Evolutionary conservation across 2,113 vertebrate species (phyloP).

Genomic region (Mastomys natalensis): DNA sequence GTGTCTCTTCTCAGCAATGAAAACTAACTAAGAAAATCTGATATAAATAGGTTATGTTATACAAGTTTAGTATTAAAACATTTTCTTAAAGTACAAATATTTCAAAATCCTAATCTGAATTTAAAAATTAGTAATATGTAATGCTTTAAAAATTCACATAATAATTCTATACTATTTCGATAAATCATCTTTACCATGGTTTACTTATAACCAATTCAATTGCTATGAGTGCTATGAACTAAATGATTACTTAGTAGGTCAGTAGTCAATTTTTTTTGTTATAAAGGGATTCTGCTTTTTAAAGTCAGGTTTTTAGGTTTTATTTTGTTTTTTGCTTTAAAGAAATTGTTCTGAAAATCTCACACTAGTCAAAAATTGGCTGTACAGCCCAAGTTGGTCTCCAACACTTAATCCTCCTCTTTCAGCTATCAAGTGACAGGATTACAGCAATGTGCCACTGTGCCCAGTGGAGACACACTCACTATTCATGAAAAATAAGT

Average conservation of each 20-base stretch:
- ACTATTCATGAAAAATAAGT: not conserved
- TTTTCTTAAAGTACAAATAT: not conserved
- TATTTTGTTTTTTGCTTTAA: not conserved
- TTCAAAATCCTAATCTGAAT: not conserved
- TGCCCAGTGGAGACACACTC: not conserved
- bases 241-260: not conserved
- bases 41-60: not conserved
- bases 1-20: too few species aligned
- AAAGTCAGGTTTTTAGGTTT: not conserved
- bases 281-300: not conserved
- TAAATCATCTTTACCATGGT: not conserved
- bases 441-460: not conserved
- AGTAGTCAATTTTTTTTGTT: not conserved
- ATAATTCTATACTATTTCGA: not conserved
- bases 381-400: not conserved
- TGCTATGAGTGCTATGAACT: too few species aligned
- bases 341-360: not conserved
- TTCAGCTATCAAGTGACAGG: not conserved
- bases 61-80: not conserved
- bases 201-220: not conserved
- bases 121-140: not conserved
- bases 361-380: not conserved
- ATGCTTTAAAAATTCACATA: not conserved
- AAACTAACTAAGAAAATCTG: too few species aligned
- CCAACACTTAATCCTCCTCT: not conserved